These are phyloP conservation scores for Hippocampus comes DNA, from an alignment of 2,113 vertebrate genomes.

Conservation along the genomic window DNA sequence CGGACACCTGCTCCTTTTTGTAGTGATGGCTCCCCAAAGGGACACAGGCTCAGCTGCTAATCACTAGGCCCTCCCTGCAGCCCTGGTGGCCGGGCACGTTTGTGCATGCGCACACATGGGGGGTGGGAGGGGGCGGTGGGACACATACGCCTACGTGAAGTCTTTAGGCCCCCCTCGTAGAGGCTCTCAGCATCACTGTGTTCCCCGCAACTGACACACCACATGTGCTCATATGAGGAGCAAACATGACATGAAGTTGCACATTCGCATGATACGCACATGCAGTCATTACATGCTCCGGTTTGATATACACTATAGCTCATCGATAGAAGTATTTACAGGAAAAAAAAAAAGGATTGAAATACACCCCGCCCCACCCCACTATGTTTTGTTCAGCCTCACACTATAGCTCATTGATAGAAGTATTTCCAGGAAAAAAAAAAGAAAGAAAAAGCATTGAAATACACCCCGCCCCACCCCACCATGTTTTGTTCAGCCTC, in stretches of 20 bases:
- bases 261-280: constrained; percentile 3
- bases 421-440: no score
- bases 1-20: constrained; percentile 75
- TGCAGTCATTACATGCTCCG: constrained; percentile 4
- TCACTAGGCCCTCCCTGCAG: constrained; percentile 68
- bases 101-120: constrained; percentile 6
- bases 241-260: constrained; percentile 41
- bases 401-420: no score
- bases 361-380: no score
- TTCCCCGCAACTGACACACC: constrained; percentile 53
- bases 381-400: no score
- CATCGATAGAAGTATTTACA: constrained; percentile 2
- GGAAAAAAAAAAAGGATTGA: no score
- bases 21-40: constrained; percentile 69
- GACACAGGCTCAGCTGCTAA: constrained; percentile 74
- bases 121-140: no score
- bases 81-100: constrained; percentile 55
- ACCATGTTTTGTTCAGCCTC: not conserved
- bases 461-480: not conserved
- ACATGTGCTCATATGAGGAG: constrained; percentile 60
- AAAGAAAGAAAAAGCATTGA: not conserved
- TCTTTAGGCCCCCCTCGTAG: constrained; percentile 22
- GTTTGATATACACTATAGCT: constrained; percentile 10
- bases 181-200: constrained; percentile 44
- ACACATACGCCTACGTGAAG: constrained; percentile 20